phyloP scores from a whole-genome alignment of 2,113 vertebrate genomes.

The Apteryx owenii region DNA sequence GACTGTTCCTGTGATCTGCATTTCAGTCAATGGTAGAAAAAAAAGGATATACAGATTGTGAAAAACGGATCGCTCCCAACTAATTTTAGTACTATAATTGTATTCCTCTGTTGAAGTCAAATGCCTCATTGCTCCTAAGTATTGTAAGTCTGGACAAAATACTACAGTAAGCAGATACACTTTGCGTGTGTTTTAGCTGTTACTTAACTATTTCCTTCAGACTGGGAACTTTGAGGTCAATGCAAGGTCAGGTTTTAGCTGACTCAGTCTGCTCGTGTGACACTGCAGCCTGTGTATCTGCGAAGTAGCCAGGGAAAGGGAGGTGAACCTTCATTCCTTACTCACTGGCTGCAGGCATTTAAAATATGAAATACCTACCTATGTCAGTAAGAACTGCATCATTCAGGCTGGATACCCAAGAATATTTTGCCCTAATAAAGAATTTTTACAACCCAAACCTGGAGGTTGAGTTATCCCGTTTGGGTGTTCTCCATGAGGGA shows the following conservation, averaged over 20 bases:
- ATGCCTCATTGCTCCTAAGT: background rate
- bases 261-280: constrained; percentile 46
- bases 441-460: background rate
- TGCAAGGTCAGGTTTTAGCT: constrained; percentile 64
- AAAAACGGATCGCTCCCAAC: background rate
- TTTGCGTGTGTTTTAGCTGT: constrained; percentile 23
- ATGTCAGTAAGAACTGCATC: background rate
- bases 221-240: constrained; percentile 39
- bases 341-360: constrained; percentile 4
- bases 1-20: background rate
- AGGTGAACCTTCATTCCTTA: constrained; percentile 6
- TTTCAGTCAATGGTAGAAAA: background rate
- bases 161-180: constrained; percentile 37
- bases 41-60: background rate
- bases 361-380: constrained; percentile 24
- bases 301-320: background rate
- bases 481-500: background rate
- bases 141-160: constrained; percentile 30
- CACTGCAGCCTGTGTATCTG: constrained; percentile 32
- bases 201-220: constrained; percentile 62
- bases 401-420: background rate
- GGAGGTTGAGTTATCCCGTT: background rate
- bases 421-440: constrained; percentile 47
- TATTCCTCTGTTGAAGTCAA: background rate
- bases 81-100: background rate